Percentiles rank a stretch among this genome's conserved stretches.
Conservation (phyloP, 1,140 invertebrate species). For the Harlomillsia oculata region DNA sequence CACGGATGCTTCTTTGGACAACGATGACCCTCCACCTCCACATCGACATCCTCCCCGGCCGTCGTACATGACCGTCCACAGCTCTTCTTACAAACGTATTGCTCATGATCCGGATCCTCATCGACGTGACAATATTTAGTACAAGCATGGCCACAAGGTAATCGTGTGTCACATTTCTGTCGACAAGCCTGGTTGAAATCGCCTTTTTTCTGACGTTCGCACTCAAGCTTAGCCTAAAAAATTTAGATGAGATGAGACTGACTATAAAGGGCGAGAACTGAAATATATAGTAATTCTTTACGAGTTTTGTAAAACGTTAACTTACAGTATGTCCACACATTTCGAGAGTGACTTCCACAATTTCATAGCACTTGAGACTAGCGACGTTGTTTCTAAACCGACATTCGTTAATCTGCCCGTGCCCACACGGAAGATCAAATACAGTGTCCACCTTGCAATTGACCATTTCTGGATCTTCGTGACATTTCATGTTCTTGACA, state of each 20-base stretch:
- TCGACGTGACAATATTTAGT: slow-evolving; percentile 21
- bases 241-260: not conserved
- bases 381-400: slow-evolving; percentile 6
- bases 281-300: not conserved
- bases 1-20: slow-evolving; percentile 23
- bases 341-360: slow-evolving; percentile 18
- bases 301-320: not conserved
- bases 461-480: slow-evolving; percentile 16
- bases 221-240: slow-evolving; percentile 12
- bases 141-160: slow-evolving; percentile 31
- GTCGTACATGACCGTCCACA: slow-evolving; percentile 23
- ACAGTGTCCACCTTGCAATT: slow-evolving; percentile 15
- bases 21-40: slow-evolving; percentile 8
- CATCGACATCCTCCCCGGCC: not conserved
- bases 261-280: not conserved
- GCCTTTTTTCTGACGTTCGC: not conserved
- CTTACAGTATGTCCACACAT: slow-evolving; percentile 28
- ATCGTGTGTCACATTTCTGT: slow-evolving; percentile 11
- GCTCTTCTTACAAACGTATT: slow-evolving; percentile 20
- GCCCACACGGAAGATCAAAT: slow-evolving; percentile 25
- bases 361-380: slow-evolving; percentile 17
- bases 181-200: slow-evolving; percentile 8
- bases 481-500: slow-evolving; percentile 21
- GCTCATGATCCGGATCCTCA: slow-evolving; percentile 24
- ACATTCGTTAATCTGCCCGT: slow-evolving; percentile 3